Base-by-base conservation (phyloP, 1,140 invertebrate genomes). In the Drosophila nigrodunni region DNA sequence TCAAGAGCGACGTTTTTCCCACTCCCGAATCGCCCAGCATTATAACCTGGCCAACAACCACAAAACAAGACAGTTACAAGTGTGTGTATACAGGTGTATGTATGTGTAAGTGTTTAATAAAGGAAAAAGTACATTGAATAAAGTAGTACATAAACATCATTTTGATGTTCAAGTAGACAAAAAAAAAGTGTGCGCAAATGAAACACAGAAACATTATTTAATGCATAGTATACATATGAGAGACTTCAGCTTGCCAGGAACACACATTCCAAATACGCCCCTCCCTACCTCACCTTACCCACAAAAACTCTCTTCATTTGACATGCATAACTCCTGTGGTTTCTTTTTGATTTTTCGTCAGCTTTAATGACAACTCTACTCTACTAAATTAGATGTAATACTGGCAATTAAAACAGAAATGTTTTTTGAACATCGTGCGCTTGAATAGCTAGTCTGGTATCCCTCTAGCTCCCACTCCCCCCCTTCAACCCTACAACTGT, bases 1-100 rank as follows among this genome's bases (percentile, higher is more conserved):
- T 96, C 72, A 98, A 94, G 44, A 98, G 94, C 92, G 97, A 97
- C 18, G 97, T 97, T 94, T 98, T 98, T 55, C 97, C 97, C 43
- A 98, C 97, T 64, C 96, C 97, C 69, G 96, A 97, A 93, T 98
- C 97, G 18, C 97, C 97, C 59, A 98, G 94, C 79, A 98, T 94
- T 95, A 98, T 97, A 81, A 98, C 96, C 96, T 98, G 93, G 70
- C 85, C 82, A 89, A 46, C 60, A 74, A 21, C 55, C 37, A 71
- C 39, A 78, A 77, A 30, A 30, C 25, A 43, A 54, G 47, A 74
- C 49, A 37, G 30, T 9, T 25, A 11, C 67, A 35, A 57, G 46
- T 62, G 47, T 55, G 11, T 44, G 6, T 47, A 34, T 57, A 25
- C 2, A 39, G 43, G 50, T 57, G 39, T 37, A 41, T 15, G 39